Evolutionary conservation across 2,888 invertebrate genomes (phyloP).

Genomic region (Epsilonema sp.): DNA sequence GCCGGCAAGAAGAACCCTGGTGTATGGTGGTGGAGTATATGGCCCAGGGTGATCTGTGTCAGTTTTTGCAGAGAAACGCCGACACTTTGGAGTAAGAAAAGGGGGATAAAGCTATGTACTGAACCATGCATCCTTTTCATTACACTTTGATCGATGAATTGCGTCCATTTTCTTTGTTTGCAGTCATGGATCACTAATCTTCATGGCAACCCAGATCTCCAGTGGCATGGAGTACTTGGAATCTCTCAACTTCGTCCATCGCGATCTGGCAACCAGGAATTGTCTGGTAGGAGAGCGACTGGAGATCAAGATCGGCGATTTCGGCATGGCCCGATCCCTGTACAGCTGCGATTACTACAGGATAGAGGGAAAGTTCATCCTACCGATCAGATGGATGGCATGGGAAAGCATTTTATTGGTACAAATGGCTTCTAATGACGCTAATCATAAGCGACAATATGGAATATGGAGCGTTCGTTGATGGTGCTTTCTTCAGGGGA

Average conservation of each 20-base stretch:
- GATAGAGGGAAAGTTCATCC: constrained; percentile 48
- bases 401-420: constrained; percentile 53
- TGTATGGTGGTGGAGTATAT: constrained; percentile 74
- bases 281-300: constrained; percentile 52
- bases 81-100: background rate
- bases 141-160: no score
- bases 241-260: constrained; percentile 67
- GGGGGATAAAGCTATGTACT: no score
- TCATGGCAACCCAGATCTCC: constrained; percentile 62
- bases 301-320: constrained; percentile 56
- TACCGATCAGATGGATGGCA: constrained; percentile 73
- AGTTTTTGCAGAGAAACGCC: constrained; percentile 43
- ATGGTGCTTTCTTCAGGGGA: constrained; percentile 42
- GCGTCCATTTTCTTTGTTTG: no score
- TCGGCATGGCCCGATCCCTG: constrained; percentile 59
- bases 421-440: background rate
- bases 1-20: constrained; percentile 58
- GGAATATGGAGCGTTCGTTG: background rate
- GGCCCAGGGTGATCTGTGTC: constrained; percentile 60
- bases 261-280: constrained; percentile 66
- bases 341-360: constrained; percentile 61
- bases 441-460: background rate
- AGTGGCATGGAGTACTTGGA: constrained; percentile 74
- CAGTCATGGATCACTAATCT: constrained; percentile 37
- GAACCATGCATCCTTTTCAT: no score